Base-by-base conservation (phyloP, 1,140 invertebrate genomes). In the Physella acuta region DNA sequence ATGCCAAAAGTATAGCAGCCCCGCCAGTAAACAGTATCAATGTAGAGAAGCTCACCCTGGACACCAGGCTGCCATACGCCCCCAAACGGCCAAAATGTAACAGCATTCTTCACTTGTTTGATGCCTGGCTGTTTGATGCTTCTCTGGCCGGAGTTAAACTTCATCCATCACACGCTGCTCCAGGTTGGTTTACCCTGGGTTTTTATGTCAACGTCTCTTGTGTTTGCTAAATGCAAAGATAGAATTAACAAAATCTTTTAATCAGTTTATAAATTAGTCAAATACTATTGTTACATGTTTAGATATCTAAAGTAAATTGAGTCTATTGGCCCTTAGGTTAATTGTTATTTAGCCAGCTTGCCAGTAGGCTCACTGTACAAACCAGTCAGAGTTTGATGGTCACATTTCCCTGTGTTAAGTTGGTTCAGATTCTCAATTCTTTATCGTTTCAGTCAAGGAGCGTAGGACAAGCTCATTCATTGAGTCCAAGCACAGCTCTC, bases 101-200 rank as follows among this genome's bases (percentile, higher is more conserved):
- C 79, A 97, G 94, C 76, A 92, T 98, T 83, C 88, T 98, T 34
- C 94, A 98, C 86, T 85, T 98, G 66, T 97, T 98, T 86, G 95
- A 95, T 17, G 91, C 94, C 80, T 98, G 96, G 96, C 86, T 98
- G 37, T 98, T 98, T 84, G 95, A 98, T 84, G 94, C 95, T 33
- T 92, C 94, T 30, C 90, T 96, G 77, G 92, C 96, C 71, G 93
- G 93, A 55, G 90, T 82, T 37, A 78, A 75, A 55, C 73, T 82
- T 49, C 78, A 79, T 58, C 64, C 76, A 14, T 75, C 73, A 30
- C 81, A 83, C 65, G 77, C 70, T 74, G 74, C 75, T 33, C 76
- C 66, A 75, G 75, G 82, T 84, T 69, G 74, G 68, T 26, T 61
- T n/a, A n/a, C n/a, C n/a, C n/a, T n/a, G n/a, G n/a, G n/a, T n/a